Conservation (phyloP, 2,888 invertebrate species). For the Automeris io region DNA sequence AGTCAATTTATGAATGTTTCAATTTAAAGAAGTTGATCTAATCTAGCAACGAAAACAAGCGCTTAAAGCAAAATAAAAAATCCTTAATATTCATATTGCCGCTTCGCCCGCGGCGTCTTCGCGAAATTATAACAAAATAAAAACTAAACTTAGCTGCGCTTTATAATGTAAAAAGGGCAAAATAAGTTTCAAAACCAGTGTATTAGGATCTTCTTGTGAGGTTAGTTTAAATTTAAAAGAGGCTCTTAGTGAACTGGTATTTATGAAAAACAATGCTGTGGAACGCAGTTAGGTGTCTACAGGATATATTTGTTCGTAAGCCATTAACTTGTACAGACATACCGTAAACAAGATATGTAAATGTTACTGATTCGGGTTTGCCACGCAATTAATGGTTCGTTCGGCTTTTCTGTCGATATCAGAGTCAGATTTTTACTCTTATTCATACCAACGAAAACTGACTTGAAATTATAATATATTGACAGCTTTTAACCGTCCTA, state of each 20-base stretch:
- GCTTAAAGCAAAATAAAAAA: constrained; percentile 40
- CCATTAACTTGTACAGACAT: constrained; percentile 57
- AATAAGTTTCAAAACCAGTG: constrained; percentile 28
- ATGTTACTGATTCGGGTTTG: constrained; percentile 45
- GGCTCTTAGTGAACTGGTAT: constrained; percentile 27
- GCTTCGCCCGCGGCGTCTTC: constrained; percentile 60
- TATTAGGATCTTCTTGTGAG: constrained; percentile 22
- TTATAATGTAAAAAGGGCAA: constrained; percentile 61
- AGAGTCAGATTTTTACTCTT: too few species aligned
- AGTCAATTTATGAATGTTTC: too few species aligned
- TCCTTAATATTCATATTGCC: constrained; percentile 63
- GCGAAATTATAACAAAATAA: constrained; percentile 73
- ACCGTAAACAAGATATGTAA: constrained; percentile 64
- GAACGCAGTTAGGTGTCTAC: constrained; percentile 34
- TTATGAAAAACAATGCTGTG: constrained; percentile 43
- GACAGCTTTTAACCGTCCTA: too few species aligned
- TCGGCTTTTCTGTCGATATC: constrained; percentile 22
- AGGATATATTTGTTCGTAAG: constrained; percentile 60
- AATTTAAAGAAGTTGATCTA: neutral
- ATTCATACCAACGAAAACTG: too few species aligned
- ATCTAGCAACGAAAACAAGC: constrained; percentile 27
- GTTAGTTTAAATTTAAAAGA: neutral
- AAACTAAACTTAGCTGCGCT: constrained; percentile 51
- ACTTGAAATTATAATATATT: too few species aligned
- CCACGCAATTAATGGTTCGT: constrained; percentile 27